phyloP scores from a whole-genome alignment of 2,888 invertebrate genomes.

The Melanargia galathea region DNA sequence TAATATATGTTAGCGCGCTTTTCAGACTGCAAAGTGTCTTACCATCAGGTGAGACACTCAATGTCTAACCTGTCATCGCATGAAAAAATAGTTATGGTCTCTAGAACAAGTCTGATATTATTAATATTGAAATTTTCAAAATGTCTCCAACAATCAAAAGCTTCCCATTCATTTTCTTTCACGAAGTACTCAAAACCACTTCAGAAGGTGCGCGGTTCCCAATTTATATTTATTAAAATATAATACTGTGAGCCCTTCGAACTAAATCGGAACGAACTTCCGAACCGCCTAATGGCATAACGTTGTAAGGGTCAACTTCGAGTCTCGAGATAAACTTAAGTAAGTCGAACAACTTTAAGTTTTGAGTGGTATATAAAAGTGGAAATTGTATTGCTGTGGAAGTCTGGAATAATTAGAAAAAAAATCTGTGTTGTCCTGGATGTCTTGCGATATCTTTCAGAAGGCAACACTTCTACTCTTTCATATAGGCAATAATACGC shows the following conservation, averaged over 20 bases:
- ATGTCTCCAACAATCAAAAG: not conserved
- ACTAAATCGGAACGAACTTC: constrained; percentile 8
- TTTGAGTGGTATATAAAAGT: constrained; percentile 6
- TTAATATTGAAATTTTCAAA: not conserved
- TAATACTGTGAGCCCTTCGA: not conserved
- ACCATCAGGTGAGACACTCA: no score
- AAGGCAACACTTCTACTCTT: no score
- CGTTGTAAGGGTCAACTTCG: constrained; percentile 17
- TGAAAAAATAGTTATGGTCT: no score
- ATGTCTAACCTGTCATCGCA: no score
- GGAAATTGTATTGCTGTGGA: not conserved
- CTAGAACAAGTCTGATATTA: not conserved
- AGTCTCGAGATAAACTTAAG: not conserved
- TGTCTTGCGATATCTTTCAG: no score
- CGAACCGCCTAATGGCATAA: constrained; percentile 11
- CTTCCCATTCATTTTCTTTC: not conserved
- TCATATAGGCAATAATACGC: no score
- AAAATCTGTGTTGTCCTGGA: not conserved
- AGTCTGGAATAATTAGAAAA: not conserved
- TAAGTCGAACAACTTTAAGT: not conserved
- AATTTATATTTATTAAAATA: constrained; percentile 17
- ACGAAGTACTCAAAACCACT: not conserved
- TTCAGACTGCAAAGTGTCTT: no score
- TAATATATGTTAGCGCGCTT: no score
- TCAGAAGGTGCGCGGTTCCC: constrained; percentile 10